These are phyloP conservation scores for Watsonalla cultraria DNA, from an alignment of 2,888 invertebrate species.

Conservation along the genomic window DNA sequence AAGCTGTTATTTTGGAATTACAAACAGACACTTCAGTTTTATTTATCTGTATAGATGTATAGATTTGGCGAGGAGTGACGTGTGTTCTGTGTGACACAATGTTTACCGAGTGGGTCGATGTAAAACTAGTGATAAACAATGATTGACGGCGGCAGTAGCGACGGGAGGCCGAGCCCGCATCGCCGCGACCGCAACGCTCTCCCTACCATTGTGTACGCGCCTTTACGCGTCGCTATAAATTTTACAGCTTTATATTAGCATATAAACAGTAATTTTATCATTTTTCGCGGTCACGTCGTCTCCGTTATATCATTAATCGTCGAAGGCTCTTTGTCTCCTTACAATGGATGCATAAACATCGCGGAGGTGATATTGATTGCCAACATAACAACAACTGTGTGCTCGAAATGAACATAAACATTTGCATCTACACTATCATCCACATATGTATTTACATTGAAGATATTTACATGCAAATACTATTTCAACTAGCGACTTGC, in stretches of 20 bases:
- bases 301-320: conserved; percentile 27
- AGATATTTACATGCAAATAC: no score
- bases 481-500: no score
- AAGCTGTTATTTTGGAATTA: no score
- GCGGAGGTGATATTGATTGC: conserved; percentile 8
- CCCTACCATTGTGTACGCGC: conserved; percentile 36
- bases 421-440: background rate
- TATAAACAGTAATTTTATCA: conserved; percentile 47
- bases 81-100: conserved; percentile 16
- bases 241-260: conserved; percentile 45
- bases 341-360: conserved; percentile 16
- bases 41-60: no score
- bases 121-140: conserved; percentile 42
- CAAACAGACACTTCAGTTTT: no score
- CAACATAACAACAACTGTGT: background rate
- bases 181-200: conserved; percentile 27
- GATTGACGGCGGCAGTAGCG: conserved; percentile 45
- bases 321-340: conserved; percentile 15
- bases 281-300: conserved; percentile 32
- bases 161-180: conserved; percentile 52
- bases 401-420: background rate
- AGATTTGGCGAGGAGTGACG: no score
- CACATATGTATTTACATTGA: no score
- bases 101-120: conserved; percentile 35
- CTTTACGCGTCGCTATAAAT: conserved; percentile 44